phyloP scores from a whole-genome alignment of 1,140 invertebrate genomes.

The Wasmannia auropunctata region DNA sequence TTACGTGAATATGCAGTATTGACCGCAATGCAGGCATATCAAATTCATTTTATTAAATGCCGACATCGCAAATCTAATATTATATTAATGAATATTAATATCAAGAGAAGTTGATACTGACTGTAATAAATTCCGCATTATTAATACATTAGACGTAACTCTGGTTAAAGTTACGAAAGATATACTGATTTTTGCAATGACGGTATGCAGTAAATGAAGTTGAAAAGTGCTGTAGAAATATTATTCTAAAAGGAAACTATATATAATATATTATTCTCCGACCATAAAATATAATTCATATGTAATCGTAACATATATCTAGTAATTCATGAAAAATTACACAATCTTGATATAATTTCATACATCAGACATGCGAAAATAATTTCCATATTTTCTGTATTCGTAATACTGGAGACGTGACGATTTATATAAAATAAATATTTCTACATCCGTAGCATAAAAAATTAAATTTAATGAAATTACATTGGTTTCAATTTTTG shows the following conservation, averaged over 20 bases:
- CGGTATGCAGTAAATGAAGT: not conserved
- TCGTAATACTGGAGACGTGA: not conserved
- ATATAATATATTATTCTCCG: not conserved
- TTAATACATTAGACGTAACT: not conserved
- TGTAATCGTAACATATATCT: not conserved
- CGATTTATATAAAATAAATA: not conserved
- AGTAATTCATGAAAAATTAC: not conserved
- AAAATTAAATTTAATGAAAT: not conserved
- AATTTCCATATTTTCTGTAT: not conserved
- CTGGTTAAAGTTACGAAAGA: not conserved
- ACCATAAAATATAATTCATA: not conserved
- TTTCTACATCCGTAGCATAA: not conserved
- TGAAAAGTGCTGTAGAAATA: not conserved
- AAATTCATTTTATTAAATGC: conserved; percentile 46
- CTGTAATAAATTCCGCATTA: conserved; percentile 1
- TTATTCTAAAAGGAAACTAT: not conserved
- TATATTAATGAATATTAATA: conserved; percentile 31
- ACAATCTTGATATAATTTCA: not conserved
- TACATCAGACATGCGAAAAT: not conserved
- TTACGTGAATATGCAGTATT: conserved; percentile 19
- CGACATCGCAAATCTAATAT: conserved; percentile 29
- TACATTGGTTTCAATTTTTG: not conserved
- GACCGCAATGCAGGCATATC: conserved; percentile 25
- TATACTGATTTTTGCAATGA: not conserved
- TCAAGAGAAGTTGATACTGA: not conserved